Conservation (phyloP, 2,113 vertebrate species). For the Antechinus stuartii region DNA sequence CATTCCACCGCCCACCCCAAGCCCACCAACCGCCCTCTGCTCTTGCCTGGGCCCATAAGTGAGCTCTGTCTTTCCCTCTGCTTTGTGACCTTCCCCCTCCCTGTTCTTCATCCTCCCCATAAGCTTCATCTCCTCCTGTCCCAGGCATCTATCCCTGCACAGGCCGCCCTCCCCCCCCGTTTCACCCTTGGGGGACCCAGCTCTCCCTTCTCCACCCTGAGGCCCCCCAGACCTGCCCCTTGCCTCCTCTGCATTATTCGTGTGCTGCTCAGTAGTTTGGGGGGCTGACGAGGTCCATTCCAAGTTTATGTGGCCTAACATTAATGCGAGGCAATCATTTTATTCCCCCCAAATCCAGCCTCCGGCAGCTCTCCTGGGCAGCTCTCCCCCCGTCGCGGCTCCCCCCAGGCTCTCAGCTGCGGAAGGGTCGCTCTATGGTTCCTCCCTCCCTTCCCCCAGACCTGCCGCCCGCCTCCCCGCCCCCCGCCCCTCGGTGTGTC, state of each 20-base stretch:
- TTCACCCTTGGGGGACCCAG: neutral
- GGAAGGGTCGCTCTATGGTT: neutral
- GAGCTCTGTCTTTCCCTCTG: neutral
- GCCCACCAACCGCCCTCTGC: neutral
- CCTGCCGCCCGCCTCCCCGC: too few relatives aligned
- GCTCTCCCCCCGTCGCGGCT: neutral
- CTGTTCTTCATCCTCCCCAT: neutral
- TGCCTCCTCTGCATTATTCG: neutral
- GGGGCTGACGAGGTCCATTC: too few relatives aligned
- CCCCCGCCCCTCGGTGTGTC: too few relatives aligned
- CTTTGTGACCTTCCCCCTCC: neutral
- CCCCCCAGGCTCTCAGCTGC: too few relatives aligned
- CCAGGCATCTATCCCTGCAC: neutral
- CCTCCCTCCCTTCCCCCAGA: neutral
- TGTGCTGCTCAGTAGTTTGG: neutral
- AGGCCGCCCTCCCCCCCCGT: neutral
- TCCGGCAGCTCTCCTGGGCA: neutral
- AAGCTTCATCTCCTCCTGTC: too few relatives aligned
- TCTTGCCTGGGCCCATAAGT: too few relatives aligned
- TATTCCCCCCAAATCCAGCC: neutral
- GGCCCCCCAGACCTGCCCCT: too few relatives aligned
- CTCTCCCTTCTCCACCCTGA: too few relatives aligned
- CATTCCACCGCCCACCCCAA: too few relatives aligned
- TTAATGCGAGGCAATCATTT: neutral
- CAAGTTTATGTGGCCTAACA: neutral